Evolutionary conservation across 2,888 invertebrate species (phyloP), one percentile per base, ranked within the genome.

Genomic region (Cloeon dipterum): DNA sequence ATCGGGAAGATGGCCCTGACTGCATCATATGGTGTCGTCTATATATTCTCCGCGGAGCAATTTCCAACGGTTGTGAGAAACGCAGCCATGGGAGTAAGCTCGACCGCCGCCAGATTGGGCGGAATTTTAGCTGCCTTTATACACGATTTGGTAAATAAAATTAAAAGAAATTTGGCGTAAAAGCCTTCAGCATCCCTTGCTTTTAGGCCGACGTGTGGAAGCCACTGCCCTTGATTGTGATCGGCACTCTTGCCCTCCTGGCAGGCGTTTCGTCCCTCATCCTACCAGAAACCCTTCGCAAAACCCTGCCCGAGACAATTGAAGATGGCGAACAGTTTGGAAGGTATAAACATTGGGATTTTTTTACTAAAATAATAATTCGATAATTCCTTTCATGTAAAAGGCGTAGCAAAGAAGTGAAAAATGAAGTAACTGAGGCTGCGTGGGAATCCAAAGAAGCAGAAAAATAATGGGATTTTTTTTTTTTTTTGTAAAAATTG

Each of bases 21-120:
- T 2, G 66, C 74, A 2, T 72, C 74, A 18, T 77, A 76, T 46
- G 76, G 74, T 29, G 70, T 74, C 1, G 63, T 76, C 32, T 76
- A 76, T 46, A 66, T 76, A 34, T 73, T 74, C 49, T 70, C 75
- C 1, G 71, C 74, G 2, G 76, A 77, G 54, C 74, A 74, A 50
- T 77, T 74, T 47, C 76, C 76, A 13, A 76, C 76, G 5, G 73
- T 74, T 13, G 69, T 77, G 29, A 54, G 71, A 43, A 71, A 70
- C 46, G 67, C 67, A 25, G 70, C 67, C 20, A 53, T 71, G 32
- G 72, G 72, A 8, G 66, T 69, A 7, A 63, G 67, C 35, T 71
- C 70, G 3, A 69, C 68, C 40, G 65, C 64, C 44, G 70, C 70
- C 7, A 54, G 70, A 41, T 53, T 70, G 32, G 71, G 71, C 11